Conservation (phyloP, 2,888 invertebrate species). For the Cantharis lateralis region DNA sequence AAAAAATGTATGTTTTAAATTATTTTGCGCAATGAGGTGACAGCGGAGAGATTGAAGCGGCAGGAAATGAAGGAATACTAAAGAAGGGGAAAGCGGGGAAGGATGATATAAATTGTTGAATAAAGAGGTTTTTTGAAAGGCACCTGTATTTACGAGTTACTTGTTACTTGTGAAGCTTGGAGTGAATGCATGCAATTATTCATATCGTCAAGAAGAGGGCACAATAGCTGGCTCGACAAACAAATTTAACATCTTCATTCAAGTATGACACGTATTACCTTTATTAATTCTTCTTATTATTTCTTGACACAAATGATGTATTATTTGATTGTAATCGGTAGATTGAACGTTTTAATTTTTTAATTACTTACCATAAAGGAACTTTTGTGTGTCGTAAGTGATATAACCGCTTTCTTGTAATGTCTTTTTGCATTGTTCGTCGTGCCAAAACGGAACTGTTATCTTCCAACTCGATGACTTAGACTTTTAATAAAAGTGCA, state of each 20-base stretch:
- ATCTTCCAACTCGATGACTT: constrained; percentile 7
- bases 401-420: not conserved
- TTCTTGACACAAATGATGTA: not conserved
- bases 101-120: not conserved
- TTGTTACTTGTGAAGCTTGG: not conserved
- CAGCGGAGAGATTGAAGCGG: too few relatives aligned
- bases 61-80: not conserved
- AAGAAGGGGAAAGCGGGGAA: not conserved
- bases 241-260: not conserved
- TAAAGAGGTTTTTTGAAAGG: not conserved
- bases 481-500: constrained; percentile 19
- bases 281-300: not conserved
- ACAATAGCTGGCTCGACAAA: not conserved
- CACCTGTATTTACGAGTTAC: not conserved
- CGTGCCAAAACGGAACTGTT: constrained; percentile 2
- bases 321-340: not conserved
- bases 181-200: not conserved
- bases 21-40: too few relatives aligned
- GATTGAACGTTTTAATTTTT: not conserved
- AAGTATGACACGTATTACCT: not conserved
- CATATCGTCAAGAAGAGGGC: not conserved
- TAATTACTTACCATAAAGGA: not conserved
- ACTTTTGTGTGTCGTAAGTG: constrained; percentile 1
- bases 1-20: too few relatives aligned
- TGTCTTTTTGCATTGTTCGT: not conserved